phyloP scores from a whole-genome alignment of 2,113 vertebrate species.

The Crotalus tigris region DNA sequence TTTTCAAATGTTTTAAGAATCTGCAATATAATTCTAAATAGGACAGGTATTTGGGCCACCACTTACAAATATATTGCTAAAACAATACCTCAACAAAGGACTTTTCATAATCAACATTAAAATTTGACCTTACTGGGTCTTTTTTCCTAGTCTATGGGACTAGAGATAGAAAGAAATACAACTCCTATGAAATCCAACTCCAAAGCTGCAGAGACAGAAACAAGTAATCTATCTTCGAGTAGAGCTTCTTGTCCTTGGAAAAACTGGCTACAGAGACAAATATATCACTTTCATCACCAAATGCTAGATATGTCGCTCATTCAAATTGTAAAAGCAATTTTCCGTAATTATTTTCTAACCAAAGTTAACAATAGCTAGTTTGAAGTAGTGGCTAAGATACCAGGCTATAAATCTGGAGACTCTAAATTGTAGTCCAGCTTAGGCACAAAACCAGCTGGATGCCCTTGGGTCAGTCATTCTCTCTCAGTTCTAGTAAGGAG shows the following conservation, averaged over 20 bases:
- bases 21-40: not conserved
- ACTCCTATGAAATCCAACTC: not conserved
- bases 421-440: not conserved
- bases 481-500: not conserved
- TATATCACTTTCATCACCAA: not conserved
- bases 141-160: not conserved
- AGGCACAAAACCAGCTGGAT: not conserved
- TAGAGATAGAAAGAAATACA: not conserved
- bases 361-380: not conserved
- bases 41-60: not conserved
- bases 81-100: not conserved
- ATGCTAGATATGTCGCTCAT: not conserved
- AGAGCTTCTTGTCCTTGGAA: not conserved
- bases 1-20: not conserved
- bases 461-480: not conserved
- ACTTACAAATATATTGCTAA: not conserved
- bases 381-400: not conserved
- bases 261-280: not conserved
- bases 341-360: not conserved
- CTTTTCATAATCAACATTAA: not conserved
- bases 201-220: not conserved
- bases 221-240: not conserved
- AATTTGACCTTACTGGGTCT: not conserved
- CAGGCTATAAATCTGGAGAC: not conserved
- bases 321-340: not conserved